Conservation (phyloP, 2,113 vertebrate genomes). For the Oncorhynchus clarkii region DNA sequence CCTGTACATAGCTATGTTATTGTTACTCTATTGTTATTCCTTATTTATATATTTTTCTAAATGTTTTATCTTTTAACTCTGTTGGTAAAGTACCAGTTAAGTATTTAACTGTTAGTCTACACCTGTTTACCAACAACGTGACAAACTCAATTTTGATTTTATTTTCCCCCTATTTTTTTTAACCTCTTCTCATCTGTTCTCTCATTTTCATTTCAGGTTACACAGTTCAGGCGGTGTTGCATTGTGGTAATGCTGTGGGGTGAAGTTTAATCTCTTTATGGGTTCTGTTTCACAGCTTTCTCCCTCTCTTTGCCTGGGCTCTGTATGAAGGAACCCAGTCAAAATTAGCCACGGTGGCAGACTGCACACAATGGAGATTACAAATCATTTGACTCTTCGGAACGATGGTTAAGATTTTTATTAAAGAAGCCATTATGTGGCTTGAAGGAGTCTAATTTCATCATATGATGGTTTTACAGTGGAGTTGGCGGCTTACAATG, state of each 20-base stretch:
- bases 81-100: too few species aligned
- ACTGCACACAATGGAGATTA: slow-evolving; percentile 48
- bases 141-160: too few species aligned
- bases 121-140: too few species aligned
- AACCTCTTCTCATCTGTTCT: too few species aligned
- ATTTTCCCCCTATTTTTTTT: too few species aligned
- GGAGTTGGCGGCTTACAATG: too few species aligned
- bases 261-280: slow-evolving; percentile 56
- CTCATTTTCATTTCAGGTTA: slow-evolving; percentile 14
- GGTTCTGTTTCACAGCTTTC: slow-evolving; percentile 46
- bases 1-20: too few species aligned
- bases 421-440: slow-evolving; percentile 33
- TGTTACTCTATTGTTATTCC: too few species aligned
- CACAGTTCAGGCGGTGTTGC: slow-evolving; percentile 53
- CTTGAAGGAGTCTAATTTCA: background rate
- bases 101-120: too few species aligned
- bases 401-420: slow-evolving; percentile 43
- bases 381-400: slow-evolving; percentile 43
- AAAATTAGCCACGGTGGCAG: slow-evolving; percentile 42
- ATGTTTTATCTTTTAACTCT: too few species aligned
- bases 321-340: slow-evolving; percentile 37
- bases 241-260: slow-evolving; percentile 21
- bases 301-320: background rate
- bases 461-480: background rate
- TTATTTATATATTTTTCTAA: too few species aligned